Conservation (phyloP, 2,888 invertebrate species). For the Digitonthophagus gazella region DNA sequence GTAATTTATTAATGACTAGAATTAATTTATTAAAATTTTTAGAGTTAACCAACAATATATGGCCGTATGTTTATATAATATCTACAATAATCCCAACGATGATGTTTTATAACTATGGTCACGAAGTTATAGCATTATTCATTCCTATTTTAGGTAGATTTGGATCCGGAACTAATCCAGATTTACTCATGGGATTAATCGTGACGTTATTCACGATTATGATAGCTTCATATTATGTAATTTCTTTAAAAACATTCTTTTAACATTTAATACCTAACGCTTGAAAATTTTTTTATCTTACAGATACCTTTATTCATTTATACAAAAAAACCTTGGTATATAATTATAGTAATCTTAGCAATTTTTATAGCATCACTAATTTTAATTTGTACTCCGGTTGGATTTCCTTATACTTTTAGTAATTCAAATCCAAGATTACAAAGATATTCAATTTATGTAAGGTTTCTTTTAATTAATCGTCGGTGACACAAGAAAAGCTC, state of each 20-base stretch:
- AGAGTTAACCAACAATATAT: slow-evolving; percentile 26
- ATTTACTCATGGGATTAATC: slow-evolving; percentile 50
- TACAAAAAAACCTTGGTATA: slow-evolving; percentile 8
- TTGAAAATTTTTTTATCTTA: not conserved
- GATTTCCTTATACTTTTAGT: slow-evolving; percentile 19
- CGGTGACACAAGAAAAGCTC: too few relatives aligned
- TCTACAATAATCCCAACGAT: slow-evolving; percentile 40
- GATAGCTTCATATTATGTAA: slow-evolving; percentile 34
- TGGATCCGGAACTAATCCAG: slow-evolving; percentile 52
- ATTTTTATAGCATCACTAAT: slow-evolving; percentile 12
- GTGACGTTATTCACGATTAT: slow-evolving; percentile 47
- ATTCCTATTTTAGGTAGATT: slow-evolving; percentile 51
- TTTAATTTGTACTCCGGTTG: slow-evolving; percentile 18
- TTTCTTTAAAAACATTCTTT: too few relatives aligned
- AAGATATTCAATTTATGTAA: slow-evolving; percentile 12
- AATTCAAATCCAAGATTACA: slow-evolving; percentile 14
- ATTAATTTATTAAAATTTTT: not conserved
- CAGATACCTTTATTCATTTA: slow-evolving; percentile 16
- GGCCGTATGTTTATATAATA: slow-evolving; percentile 43
- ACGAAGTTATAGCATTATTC: slow-evolving; percentile 38
- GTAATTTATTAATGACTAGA: not conserved
- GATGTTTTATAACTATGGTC: slow-evolving; percentile 38
- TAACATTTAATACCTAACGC: not conserved
- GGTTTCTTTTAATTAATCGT: not conserved
- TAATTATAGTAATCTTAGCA: not conserved